Evolutionary conservation across 2,888 invertebrate species (phyloP).

Genomic region (Stenoptilia bipunctidactyla): DNA sequence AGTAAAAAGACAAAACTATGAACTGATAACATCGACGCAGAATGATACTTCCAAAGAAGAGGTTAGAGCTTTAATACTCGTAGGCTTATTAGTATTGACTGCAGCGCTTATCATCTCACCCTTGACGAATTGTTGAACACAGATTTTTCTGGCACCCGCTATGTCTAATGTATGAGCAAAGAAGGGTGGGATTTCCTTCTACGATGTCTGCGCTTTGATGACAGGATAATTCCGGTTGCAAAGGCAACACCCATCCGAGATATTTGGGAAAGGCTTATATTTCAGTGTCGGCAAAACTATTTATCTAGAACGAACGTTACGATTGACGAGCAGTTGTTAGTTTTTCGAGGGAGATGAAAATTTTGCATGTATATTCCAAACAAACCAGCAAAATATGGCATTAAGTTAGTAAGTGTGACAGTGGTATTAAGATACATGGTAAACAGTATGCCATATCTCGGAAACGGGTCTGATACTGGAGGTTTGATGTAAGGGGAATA

Average conservation of each 20-base stretch:
- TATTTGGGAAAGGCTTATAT: constrained; percentile 16
- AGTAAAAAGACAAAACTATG: no score
- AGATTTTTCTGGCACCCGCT: constrained; percentile 13
- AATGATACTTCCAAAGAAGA: not conserved
- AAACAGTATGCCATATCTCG: constrained; percentile 24
- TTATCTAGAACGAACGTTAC: constrained; percentile 17
- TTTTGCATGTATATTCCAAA: constrained; percentile 11
- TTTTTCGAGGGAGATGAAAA: constrained; percentile 16
- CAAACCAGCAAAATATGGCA: constrained; percentile 14
- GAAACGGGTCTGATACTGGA: constrained; percentile 19
- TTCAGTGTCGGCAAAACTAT: constrained; percentile 16
- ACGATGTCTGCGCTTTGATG: constrained; percentile 19
- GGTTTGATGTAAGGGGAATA: constrained; percentile 11
- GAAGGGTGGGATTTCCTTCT: constrained; percentile 17
- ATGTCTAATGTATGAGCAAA: constrained; percentile 17
- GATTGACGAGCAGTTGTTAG: constrained; percentile 19
- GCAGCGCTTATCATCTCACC: not conserved
- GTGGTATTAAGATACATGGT: constrained; percentile 10
- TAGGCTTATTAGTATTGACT: not conserved
- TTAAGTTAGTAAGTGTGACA: constrained; percentile 28
- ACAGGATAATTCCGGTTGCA: constrained; percentile 15
- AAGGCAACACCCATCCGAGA: constrained; percentile 15
- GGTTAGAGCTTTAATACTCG: not conserved
- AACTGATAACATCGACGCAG: not conserved
- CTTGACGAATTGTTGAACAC: constrained; percentile 5